Evolutionary conservation across 1,140 invertebrate species (phyloP), one percentile per base, ranked within the genome.

Genomic region (Zelostemma sp.): DNA sequence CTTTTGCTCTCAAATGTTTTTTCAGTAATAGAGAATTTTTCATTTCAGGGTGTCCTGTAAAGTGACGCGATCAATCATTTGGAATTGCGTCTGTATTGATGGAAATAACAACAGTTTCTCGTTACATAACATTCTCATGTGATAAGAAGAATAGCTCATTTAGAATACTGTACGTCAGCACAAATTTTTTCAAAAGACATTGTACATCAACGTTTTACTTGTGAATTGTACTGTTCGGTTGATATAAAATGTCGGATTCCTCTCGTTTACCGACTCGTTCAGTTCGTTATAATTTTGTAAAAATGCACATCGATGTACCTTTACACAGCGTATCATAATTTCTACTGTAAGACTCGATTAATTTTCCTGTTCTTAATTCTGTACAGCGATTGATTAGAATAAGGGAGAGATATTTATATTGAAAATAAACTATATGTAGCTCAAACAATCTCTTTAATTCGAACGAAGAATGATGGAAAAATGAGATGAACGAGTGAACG

Each of bases 121-220:
- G 45, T 15, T 64, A 45, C 54, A 56, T 50, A 57, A 64, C 38
- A 50, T 64, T 41, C 18, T 56, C 50, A 58, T 66, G 43, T 54
- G 62, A 63, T 63, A 63, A 66, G 55, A 65, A 45, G 21, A 55
- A 58, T 65, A 66, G 63, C 56, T 66, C 63, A 59, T 49, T 49
- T 66, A 66, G 63, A 54, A 21, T n/a, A 65, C n/a, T n/a, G n/a
- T n/a, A n/a, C n/a, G n/a, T n/a, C n/a, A n/a, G n/a, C n/a, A n/a
- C n/a, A n/a, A n/a, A n/a, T n/a, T n/a, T n/a, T n/a, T n/a, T n/a
- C n/a, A n/a, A n/a, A n/a, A n/a, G n/a, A n/a, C n/a, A n/a, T n/a
- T n/a, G n/a, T n/a, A n/a, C n/a, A n/a, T n/a, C n/a, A n/a, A n/a
- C n/a, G n/a, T n/a, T n/a, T n/a, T n/a, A n/a, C n/a, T n/a, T n/a